Conservation (phyloP, 2,888 invertebrate species). For the Habroteleia sp. region DNA sequence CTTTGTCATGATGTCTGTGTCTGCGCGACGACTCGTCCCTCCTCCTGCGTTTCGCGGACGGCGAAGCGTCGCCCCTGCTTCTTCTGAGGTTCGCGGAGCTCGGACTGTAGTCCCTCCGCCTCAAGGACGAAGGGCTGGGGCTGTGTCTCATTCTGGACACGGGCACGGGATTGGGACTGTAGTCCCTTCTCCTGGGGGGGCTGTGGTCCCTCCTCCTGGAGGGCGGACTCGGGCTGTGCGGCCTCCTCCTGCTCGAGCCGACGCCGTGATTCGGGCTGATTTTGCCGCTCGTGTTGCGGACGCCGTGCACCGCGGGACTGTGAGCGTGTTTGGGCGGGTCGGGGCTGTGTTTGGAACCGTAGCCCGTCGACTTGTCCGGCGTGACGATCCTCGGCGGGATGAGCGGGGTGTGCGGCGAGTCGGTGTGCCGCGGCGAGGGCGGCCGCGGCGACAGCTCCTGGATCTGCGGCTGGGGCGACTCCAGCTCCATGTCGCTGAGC, state of each 20-base stretch:
- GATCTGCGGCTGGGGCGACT: slow-evolving; percentile 68
- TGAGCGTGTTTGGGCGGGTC: slow-evolving; percentile 70
- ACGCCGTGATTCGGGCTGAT: slow-evolving; percentile 45
- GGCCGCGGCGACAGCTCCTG: slow-evolving; percentile 68
- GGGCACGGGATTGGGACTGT: slow-evolving; percentile 74
- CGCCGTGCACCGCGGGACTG: slow-evolving; percentile 67
- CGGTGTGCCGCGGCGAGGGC: slow-evolving; percentile 74
- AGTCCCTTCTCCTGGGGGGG: slow-evolving; percentile 74
- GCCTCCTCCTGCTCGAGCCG: slow-evolving; percentile 70
- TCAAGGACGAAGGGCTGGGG: slow-evolving; percentile 72
- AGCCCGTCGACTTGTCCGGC: slow-evolving; percentile 68
- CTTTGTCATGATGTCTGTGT: slow-evolving; percentile 82
- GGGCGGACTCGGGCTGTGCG: slow-evolving; percentile 77
- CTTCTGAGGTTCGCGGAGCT: slow-evolving; percentile 73
- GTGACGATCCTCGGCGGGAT: slow-evolving; percentile 81
- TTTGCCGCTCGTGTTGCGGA: slow-evolving; percentile 9
- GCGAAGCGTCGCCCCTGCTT: slow-evolving; percentile 74
- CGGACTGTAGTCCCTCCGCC: slow-evolving; percentile 75
- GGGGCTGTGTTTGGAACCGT: slow-evolving; percentile 67
- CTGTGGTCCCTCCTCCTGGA: slow-evolving; percentile 70
- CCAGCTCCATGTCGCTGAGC: slow-evolving; percentile 78
- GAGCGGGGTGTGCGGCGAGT: slow-evolving; percentile 88
- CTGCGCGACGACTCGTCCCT: slow-evolving; percentile 80
- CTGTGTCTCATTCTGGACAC: slow-evolving; percentile 74
- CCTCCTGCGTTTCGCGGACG: slow-evolving; percentile 80